Evolutionary conservation across 2,113 vertebrate genomes (phyloP).

Genomic region (Amia ocellicauda): DNA sequence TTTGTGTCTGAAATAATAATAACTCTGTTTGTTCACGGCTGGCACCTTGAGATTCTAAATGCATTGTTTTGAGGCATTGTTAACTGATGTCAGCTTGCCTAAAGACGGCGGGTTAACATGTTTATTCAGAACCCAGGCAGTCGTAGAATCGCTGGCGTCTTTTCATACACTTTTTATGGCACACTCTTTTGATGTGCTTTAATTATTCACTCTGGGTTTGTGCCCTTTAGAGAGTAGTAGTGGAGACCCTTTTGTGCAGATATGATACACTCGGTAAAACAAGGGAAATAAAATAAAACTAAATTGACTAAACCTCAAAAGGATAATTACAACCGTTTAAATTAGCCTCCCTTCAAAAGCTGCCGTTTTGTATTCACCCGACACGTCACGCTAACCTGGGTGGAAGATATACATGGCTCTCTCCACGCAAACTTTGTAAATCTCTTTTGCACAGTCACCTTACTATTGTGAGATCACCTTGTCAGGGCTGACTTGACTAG

Average conservation of each 20-base stretch:
- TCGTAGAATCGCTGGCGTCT: not conserved
- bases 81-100: slow-evolving; percentile 27
- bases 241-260: not conserved
- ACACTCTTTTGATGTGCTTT: slow-evolving; percentile 19
- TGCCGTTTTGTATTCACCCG: too few relatives aligned
- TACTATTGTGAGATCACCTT: too few relatives aligned
- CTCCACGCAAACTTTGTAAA: too few relatives aligned
- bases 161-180: slow-evolving; percentile 23
- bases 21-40: slow-evolving; percentile 22
- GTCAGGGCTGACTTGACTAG: too few relatives aligned
- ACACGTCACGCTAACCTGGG: too few relatives aligned
- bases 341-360: too few relatives aligned
- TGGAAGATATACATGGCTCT: too few relatives aligned
- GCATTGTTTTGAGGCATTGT: slow-evolving; percentile 26
- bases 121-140: slow-evolving; percentile 31
- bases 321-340: not conserved
- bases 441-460: too few relatives aligned
- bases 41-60: slow-evolving; percentile 31
- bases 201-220: not conserved
- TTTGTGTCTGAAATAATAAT: slow-evolving; percentile 34
- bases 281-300: not conserved
- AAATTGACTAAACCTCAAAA: not conserved
- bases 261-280: not conserved
- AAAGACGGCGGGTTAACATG: slow-evolving; percentile 28
- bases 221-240: not conserved